phyloP scores from a whole-genome alignment of 2,888 invertebrate species.

The Yponomeuta evonymella region DNA sequence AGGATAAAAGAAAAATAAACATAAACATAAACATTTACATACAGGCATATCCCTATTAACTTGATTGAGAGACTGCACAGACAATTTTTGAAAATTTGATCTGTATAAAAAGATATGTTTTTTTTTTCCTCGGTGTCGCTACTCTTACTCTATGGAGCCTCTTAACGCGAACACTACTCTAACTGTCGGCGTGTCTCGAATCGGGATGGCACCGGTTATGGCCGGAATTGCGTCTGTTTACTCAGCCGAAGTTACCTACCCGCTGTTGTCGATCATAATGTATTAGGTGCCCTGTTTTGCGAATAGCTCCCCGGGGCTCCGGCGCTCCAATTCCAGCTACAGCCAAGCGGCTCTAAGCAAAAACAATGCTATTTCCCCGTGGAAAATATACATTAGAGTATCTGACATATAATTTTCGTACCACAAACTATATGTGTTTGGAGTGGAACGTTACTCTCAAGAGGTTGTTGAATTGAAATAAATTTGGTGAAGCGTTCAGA shows the following conservation, averaged over 20 bases:
- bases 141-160: background rate
- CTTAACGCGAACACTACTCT: background rate
- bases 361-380: background rate
- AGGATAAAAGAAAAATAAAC: too few species aligned
- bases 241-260: background rate
- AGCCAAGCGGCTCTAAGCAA: background rate
- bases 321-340: background rate
- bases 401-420: background rate
- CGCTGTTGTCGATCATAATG: slow-evolving; percentile 1
- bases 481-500: too few species aligned
- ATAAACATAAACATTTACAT: too few species aligned
- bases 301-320: background rate
- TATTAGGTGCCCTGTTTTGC: background rate
- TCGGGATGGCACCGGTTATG: background rate
- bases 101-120: too few species aligned
- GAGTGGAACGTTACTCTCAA: too few species aligned
- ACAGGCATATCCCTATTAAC: too few species aligned
- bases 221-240: background rate
- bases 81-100: too few species aligned
- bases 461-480: too few species aligned
- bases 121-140: too few species aligned
- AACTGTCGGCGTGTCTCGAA: background rate
- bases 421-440: background rate
- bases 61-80: too few species aligned
- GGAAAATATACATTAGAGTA: background rate